phyloP scores from a whole-genome alignment of 2,113 vertebrate species.

The Bungarus multicinctus region DNA sequence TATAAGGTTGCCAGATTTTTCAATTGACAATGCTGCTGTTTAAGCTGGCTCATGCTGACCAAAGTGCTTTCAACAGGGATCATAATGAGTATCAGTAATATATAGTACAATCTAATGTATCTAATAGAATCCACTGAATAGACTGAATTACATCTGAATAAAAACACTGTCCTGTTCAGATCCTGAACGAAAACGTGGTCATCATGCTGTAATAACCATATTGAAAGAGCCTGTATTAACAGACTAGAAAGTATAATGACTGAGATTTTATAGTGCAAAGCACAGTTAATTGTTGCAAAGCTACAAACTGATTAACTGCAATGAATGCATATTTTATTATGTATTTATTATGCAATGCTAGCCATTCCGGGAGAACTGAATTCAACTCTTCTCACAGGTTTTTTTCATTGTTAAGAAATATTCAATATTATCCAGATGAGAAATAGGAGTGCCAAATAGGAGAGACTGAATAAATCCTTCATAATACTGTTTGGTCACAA shows the following conservation, averaged over 20 bases:
- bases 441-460: background rate
- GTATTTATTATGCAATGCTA: background rate
- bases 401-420: background rate
- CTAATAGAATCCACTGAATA: background rate
- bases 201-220: constrained; percentile 8
- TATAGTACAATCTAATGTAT: background rate
- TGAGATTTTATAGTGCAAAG: constrained; percentile 36
- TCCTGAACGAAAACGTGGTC: constrained; percentile 19
- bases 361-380: background rate
- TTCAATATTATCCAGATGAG: background rate
- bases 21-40: background rate
- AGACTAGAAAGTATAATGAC: constrained; percentile 19
- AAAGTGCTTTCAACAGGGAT: constrained; percentile 16
- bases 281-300: constrained; percentile 27
- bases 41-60: background rate
- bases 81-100: constrained; percentile 33
- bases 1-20: background rate
- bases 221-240: background rate
- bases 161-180: background rate
- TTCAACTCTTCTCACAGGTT: background rate
- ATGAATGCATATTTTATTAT: constrained; percentile 11
- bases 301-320: background rate
- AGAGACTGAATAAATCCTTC: background rate
- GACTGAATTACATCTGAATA: constrained; percentile 29
- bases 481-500: background rate